Base-by-base conservation (phyloP, 2,888 invertebrate genomes). In the Clostera curtula region DNA sequence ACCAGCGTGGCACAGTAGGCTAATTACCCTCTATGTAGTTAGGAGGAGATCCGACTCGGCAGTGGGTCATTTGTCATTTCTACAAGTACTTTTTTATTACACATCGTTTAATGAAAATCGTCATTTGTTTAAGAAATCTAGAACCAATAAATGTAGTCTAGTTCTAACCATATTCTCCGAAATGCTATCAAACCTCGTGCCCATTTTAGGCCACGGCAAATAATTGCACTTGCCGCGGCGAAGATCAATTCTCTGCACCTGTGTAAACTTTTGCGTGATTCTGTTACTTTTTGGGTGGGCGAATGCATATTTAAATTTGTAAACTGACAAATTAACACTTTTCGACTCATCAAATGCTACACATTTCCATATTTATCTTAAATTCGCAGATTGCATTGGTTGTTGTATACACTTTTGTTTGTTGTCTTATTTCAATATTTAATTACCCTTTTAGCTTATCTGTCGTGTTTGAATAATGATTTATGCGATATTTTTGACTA, bases 301-400 rank as follows among this genome's bases (percentile, higher is more conserved):
- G 62, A 64, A 34, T 76, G 79, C 75, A 77, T 71, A 65, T 75
- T 71, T 71, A 64, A 61, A 45, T 53, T 56, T 54, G 43, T 46
- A 53, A 53, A 57, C 58, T 67, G 61, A 49, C 73, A 62, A 69
- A 71, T 80, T 82, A 76, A 52, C 80, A 73, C 73, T 52, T 64
- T 61, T 53, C 58, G 53, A 28, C 40, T 54, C 51, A 59, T 62
- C 57, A 60, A 72, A 62, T 62, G 62, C 62, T 55, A 47, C 43
- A 50, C 49, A 60, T 56, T 51, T 54, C 38, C 53, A 53, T 52
- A 50, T 64, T 64, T 55, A 53, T 52, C 56, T 56, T 47, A 44
- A 51, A 47, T 47, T 32, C 54, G 40, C 31, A 26, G 32, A 40
- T 31, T 52, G 51, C 48, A 49, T 39, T 48, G 39, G 35, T 38